A percentile compares a stretch with the other conserved stretches of the same genome.
Evolutionary conservation across 2,113 vertebrate genomes (phyloP).

Genomic region (Cynoglossus semilaevis): DNA sequence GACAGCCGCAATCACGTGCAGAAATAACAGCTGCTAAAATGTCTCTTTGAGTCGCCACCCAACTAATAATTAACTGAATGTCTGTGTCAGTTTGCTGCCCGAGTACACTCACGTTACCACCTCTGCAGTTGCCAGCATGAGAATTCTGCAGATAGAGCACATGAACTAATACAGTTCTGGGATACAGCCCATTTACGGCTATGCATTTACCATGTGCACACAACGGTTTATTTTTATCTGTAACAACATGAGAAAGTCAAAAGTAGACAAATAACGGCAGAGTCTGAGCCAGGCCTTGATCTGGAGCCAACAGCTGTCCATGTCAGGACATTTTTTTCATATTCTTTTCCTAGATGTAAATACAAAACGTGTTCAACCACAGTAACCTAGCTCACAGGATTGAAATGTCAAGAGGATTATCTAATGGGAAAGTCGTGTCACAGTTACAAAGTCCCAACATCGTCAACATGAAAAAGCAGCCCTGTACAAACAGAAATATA

Average conservation of each 20-base stretch:
- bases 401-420: constrained; percentile 42
- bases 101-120: constrained; percentile 5
- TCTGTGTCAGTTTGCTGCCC: neutral
- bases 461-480: too few species aligned
- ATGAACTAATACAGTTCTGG: constrained; percentile 18
- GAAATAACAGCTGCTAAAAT: too few species aligned
- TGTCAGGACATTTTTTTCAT: constrained; percentile 26
- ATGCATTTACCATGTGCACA: neutral
- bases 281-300: constrained; percentile 3
- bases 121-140: neutral
- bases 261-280: constrained; percentile 9
- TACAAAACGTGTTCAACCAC: constrained; percentile 65
- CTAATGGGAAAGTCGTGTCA: constrained; percentile 3
- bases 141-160: neutral
- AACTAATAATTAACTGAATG: too few species aligned
- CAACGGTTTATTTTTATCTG: constrained; percentile 15
- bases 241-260: neutral
- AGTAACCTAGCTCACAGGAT: constrained; percentile 33
- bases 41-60: too few species aligned
- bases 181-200: constrained; percentile 11
- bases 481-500: constrained; percentile 2
- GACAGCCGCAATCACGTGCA: too few species aligned
- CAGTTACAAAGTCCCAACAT: too few species aligned
- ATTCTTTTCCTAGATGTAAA: constrained; percentile 73
- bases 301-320: neutral